Evolutionary conservation across 2,797 vertebrate genomes (phyloP), one percentile per base, ranked within the genome.

Genomic region (Myotis myotis): DNA sequence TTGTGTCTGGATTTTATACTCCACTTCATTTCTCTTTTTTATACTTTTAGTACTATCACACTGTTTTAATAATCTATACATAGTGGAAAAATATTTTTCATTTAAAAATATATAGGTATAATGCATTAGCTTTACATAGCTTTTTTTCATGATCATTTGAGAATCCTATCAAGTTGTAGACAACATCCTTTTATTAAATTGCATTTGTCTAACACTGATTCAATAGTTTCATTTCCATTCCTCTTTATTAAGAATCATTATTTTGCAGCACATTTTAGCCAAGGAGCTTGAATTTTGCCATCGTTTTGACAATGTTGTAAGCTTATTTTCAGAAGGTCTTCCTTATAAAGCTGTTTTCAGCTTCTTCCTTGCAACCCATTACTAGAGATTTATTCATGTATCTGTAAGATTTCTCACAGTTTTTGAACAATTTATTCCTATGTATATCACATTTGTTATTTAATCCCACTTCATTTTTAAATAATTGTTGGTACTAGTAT

Each of bases 141-240:
- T 53, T 79, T 89, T 92, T 36, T 91, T 84, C 47, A 85, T 75
- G 47, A 85, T 85, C 70, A 89, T 60, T 51, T 80, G 57, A 84
- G 51, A 89, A 92, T 84, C 44, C 36, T 71, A 64, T 55, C 62
- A 88, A 60, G 44, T 64, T 38, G 30, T 75, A 41, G 19, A 60
- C 38, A 83, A 71, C 53, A 62, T 22, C 74, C 19, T 91, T 78
- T 64, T 55, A 72, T 62, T 79, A 85, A 85, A 81, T 10, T 47
- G 11, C 16, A 92, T 71, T 87, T 75, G 22, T 91, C 60, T 87
- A 76, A 44, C 10, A 70, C 8, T 64, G 47, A 86, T 44, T 62
- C 62, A 53, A 33, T 66, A 55, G 16, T 66, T 89, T 70, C 49
- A 71, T 76, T 94, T 83, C n/a, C 12, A 47, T 19, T 53, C 6